Base-by-base conservation (phyloP, 2,113 vertebrate species). In the Phalacrocorax pelagicus region DNA sequence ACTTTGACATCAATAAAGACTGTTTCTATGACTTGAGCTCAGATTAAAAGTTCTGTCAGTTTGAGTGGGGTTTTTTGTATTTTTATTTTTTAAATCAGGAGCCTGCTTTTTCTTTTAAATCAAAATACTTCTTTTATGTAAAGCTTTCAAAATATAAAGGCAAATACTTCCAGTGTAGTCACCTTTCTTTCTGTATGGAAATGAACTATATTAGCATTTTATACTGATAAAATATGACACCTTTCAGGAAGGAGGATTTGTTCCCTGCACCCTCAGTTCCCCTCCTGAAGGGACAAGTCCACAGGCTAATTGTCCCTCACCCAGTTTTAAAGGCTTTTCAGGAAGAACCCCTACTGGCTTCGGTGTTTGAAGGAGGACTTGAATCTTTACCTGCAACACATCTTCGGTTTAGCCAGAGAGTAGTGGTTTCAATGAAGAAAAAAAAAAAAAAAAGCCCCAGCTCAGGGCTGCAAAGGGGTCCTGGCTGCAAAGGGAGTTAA, bases 1-100 rank as follows among this genome's bases (percentile, higher is more conserved):
- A 80, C n/a, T 95, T 67, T 91, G 91, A 95, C 95, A 94, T 95
- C 87, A 91, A n/a, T 79, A 85, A 96, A 84, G 54, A 23, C 81
- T 91, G 73, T 0, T 87, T 84, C 71, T 95, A 61, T 92, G 91
- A 93, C 89, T 92, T 80, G 61, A 44, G 66, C 84, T 87, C 70
- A 94, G 81, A 96, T 92, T 92, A 90, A 87, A 92, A 89, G 66
- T 91, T 82, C 70, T 93, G 74, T 52, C 83, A 42, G 29, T 38
- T 38, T 38, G 38, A 38, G 38, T 38, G 38, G 38, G 38, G 38
- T 38, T 38, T 38, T 38, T 38, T 32, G 21, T 0, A 1, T 66
- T 72, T 10, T 38, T 72, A 38, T 38, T 79, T 86, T 84, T 22
- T 15, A 22, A 81, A 81, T 44, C 18, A 75, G 57, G 0, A 91